These are phyloP conservation scores for Mizuhopecten yessoensis DNA, from an alignment of 1,140 invertebrate genomes.

Conservation along the genomic window DNA sequence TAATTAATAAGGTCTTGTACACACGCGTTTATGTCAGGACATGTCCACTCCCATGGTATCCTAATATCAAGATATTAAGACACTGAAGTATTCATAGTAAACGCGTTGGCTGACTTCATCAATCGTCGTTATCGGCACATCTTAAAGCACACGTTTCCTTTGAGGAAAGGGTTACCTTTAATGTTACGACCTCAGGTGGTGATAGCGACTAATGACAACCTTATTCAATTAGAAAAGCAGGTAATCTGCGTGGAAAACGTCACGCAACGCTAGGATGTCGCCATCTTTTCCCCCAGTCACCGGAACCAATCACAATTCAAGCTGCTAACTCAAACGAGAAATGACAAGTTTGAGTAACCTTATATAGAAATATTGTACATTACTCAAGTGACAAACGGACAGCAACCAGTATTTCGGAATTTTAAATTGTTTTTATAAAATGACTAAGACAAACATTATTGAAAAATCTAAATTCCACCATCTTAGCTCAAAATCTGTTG, in stretches of 20 bases:
- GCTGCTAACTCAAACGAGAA: neutral
- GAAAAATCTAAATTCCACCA: no score
- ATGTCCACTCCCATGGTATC: neutral
- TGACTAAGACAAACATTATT: no score
- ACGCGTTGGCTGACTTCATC: neutral
- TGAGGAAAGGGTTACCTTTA: neutral
- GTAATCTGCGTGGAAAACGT: neutral
- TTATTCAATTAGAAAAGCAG: conserved; percentile 23
- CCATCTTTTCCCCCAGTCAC: neutral
- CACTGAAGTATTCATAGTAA: neutral
- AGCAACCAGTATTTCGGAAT: no score
- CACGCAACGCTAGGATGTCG: neutral
- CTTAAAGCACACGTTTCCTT: conserved; percentile 7
- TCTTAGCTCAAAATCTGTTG: no score
- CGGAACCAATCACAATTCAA: neutral
- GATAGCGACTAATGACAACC: neutral
- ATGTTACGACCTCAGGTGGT: neutral
- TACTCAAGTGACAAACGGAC: no score
- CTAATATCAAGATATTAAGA: neutral
- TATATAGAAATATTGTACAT: no score
- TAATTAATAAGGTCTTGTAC: neutral
- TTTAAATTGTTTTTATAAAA: no score
- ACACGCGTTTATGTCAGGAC: neutral
- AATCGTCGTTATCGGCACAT: neutral
- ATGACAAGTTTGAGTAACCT: neutral